A percentile compares a stretch with the other conserved stretches of the same genome.
Evolutionary conservation across 2,113 vertebrate genomes (phyloP).

Genomic region (Bungarus multicinctus): DNA sequence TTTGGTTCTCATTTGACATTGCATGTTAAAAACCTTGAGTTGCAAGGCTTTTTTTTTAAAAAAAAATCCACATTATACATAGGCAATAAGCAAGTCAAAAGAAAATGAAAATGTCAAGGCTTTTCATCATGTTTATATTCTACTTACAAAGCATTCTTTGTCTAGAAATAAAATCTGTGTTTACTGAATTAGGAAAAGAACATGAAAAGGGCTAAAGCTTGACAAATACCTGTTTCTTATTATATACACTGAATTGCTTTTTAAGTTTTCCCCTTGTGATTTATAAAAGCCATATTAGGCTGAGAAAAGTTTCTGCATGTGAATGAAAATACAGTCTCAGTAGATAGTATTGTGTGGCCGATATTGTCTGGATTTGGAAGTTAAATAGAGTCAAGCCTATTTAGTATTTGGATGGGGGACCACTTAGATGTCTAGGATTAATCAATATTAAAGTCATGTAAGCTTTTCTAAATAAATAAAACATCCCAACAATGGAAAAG

Average conservation of each 20-base stretch:
- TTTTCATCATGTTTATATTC: slow-evolving; percentile 3
- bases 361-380: neutral
- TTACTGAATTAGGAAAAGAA: neutral
- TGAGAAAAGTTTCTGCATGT: neutral
- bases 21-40: neutral
- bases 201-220: neutral
- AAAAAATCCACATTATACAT: neutral
- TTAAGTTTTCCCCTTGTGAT: neutral
- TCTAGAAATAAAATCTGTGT: neutral
- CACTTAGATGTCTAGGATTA: neutral
- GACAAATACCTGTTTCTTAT: neutral
- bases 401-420: neutral
- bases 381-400: neutral
- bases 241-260: neutral
- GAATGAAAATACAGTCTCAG: neutral
- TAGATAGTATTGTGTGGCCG: neutral
- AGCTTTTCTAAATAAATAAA: neutral
- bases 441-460: neutral
- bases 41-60: neutral
- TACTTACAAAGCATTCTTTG: neutral
- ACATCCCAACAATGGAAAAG: neutral
- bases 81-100: neutral
- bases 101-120: slow-evolving; percentile 1
- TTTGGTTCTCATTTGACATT: neutral
- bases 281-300: neutral